These are phyloP conservation scores for Cygnus olor DNA, from an alignment of 2,797 vertebrate species.

Conservation along the genomic window DNA sequence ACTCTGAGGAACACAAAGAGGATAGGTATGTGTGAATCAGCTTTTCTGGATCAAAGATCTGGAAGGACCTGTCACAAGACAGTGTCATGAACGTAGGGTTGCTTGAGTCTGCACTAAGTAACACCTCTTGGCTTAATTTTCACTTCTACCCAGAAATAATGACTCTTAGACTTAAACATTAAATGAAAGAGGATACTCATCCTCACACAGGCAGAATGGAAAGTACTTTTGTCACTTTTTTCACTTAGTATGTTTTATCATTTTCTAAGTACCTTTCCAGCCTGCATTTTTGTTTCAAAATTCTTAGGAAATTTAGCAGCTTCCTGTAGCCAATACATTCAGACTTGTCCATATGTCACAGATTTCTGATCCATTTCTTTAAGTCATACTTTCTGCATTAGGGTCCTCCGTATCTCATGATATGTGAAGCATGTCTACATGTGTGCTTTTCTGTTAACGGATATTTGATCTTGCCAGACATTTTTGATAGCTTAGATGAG, in stretches of 20 bases:
- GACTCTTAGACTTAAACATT: not conserved
- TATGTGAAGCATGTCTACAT: not conserved
- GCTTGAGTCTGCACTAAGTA: not conserved
- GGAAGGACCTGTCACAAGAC: not conserved
- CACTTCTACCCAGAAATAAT: not conserved
- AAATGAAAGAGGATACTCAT: not conserved
- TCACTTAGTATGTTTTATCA: not conserved
- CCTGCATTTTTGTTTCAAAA: not conserved
- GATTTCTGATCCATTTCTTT: not conserved
- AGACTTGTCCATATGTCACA: not conserved
- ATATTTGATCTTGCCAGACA: not conserved
- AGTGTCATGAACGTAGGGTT: rapidly evolving
- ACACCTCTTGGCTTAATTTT: not conserved
- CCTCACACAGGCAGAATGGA: not conserved
- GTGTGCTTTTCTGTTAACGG: not conserved
- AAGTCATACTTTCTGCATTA: not conserved
- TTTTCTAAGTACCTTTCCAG: not conserved
- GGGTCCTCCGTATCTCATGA: not conserved
- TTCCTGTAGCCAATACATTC: not conserved
- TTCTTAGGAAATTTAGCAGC: not conserved
- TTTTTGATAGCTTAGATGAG: not conserved
- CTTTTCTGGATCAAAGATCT: not conserved
- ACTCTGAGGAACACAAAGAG: not conserved
- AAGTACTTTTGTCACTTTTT: not conserved
- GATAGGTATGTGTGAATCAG: not conserved